These are phyloP conservation scores for Sthenelais limicola DNA, from an alignment of 2,888 invertebrate species.

Conservation along the genomic window DNA sequence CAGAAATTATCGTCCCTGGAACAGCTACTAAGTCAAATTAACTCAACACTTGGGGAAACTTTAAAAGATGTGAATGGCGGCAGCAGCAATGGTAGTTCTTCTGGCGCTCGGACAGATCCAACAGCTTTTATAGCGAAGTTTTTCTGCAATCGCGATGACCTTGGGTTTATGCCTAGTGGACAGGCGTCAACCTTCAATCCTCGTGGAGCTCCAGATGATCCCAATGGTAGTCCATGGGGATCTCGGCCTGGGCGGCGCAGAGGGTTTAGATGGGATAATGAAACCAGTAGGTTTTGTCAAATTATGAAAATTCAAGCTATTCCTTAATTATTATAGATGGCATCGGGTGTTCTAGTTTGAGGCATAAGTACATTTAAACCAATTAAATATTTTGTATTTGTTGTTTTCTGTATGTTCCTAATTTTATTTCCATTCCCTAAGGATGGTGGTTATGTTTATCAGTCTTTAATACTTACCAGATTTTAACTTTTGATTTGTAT, in stretches of 20 bases:
- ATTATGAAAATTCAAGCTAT: no score
- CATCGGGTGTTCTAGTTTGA: no score
- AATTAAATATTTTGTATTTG: no score
- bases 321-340: no score
- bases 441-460: no score
- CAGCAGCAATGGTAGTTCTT: not conserved
- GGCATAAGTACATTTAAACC: no score
- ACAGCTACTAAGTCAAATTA: not conserved
- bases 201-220: slow-evolving; percentile 1
- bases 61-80: not conserved
- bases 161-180: not conserved
- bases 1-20: not conserved
- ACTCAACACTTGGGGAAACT: not conserved
- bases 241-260: not conserved
- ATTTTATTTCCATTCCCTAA: no score
- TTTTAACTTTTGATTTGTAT: no score
- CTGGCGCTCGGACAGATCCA: no score
- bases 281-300: slow-evolving; percentile 34
- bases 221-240: not conserved
- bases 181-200: slow-evolving; percentile 3
- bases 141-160: slow-evolving; percentile 14
- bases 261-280: not conserved
- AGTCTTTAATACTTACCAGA: no score
- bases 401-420: not conserved
- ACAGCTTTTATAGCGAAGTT: slow-evolving; percentile 30